A percentile compares a stretch with the other conserved stretches of the same genome.
Conservation (phyloP, 2,888 invertebrate species). For the Ferdinandea cuprea region DNA sequence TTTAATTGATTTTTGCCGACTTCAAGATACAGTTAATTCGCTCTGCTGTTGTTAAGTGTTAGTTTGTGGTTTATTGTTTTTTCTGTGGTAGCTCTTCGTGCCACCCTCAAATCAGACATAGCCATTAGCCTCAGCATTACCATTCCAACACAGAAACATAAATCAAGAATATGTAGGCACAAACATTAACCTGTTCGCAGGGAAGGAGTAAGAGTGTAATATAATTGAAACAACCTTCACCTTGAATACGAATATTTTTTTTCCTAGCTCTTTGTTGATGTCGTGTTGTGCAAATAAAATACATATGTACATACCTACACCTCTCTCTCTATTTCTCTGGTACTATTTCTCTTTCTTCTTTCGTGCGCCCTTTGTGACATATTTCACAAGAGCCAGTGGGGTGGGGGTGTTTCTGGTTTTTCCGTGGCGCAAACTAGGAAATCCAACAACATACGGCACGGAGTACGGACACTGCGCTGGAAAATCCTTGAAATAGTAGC, state of each 20-base stretch:
- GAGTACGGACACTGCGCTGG: slow-evolving; percentile 22
- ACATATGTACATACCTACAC: slow-evolving; percentile 14
- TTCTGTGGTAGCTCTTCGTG: slow-evolving; percentile 33
- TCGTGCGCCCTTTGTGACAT: slow-evolving; percentile 19
- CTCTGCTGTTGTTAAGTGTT: slow-evolving; percentile 30
- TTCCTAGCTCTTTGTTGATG: slow-evolving; percentile 15
- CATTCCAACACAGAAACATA: slow-evolving; percentile 30
- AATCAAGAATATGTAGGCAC: slow-evolving; percentile 49
- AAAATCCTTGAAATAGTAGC: slow-evolving; percentile 64
- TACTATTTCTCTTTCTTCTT: background rate
- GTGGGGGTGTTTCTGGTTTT: slow-evolving; percentile 25
- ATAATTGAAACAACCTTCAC: slow-evolving; percentile 71
- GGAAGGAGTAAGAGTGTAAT: slow-evolving; percentile 32
- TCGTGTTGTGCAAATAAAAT: slow-evolving; percentile 63
- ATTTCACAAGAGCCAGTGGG: background rate
- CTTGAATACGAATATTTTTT: slow-evolving; percentile 52
- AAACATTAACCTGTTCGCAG: slow-evolving; percentile 33
- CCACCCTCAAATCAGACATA: slow-evolving; percentile 44
- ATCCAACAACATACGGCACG: slow-evolving; percentile 20
- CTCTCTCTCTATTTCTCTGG: too few species aligned
- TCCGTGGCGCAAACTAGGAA: background rate
- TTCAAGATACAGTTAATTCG: slow-evolving; percentile 18
- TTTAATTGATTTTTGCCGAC: slow-evolving; percentile 65
- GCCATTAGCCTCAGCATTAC: slow-evolving; percentile 5
- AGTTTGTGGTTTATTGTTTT: slow-evolving; percentile 36